Conservation (phyloP, 2,888 invertebrate genomes). For the Polietes domitor region DNA sequence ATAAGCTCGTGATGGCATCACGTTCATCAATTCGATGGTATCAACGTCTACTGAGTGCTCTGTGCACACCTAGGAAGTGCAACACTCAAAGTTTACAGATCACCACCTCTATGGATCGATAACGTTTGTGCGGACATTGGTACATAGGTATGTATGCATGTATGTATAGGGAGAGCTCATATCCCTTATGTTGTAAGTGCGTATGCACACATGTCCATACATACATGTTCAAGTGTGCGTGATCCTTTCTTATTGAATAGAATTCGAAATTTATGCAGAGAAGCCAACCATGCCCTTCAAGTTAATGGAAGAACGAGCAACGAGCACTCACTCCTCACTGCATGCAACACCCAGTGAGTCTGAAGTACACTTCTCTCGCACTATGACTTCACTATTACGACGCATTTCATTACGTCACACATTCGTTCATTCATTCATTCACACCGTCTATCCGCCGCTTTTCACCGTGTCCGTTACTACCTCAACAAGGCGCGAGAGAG, state of each 20-base stretch:
- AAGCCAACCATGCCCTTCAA: background rate
- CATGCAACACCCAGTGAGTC: conserved; percentile 36
- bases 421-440: conserved; percentile 41
- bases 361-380: conserved; percentile 43
- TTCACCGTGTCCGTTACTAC: background rate
- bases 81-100: conserved; percentile 51
- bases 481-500: background rate
- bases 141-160: background rate
- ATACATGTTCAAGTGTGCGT: too few relatives aligned
- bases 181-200: background rate
- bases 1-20: too few relatives aligned
- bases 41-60: conserved; percentile 3
- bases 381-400: conserved; percentile 45
- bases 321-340: background rate
- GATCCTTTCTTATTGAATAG: background rate
- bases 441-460: background rate
- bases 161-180: background rate
- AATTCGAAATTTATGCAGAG: conserved; percentile 19
- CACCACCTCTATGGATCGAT: conserved; percentile 51
- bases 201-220: too few relatives aligned
- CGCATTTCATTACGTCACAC: conserved; percentile 38
- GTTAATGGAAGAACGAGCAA: background rate
- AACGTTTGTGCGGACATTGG: background rate
- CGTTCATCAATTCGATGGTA: background rate
- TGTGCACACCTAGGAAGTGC: conserved; percentile 16